Base-by-base conservation (phyloP, 1,140 invertebrate species). In the Hylyphantes graminicola region DNA sequence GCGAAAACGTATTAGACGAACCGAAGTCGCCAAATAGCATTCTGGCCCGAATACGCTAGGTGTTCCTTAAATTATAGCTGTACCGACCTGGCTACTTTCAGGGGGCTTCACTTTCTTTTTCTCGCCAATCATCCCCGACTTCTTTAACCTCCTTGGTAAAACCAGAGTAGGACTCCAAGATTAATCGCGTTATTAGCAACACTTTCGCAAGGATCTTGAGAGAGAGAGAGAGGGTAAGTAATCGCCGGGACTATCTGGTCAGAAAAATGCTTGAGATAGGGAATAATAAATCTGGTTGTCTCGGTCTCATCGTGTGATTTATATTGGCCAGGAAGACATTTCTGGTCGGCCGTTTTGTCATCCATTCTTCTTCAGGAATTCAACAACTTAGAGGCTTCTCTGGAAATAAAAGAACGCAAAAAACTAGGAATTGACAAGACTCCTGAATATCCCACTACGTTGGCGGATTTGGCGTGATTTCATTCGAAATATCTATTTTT, bases 181-280 rank as follows among this genome's bases (percentile, higher is more conserved):
- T 81, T 81, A 81, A 81, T 81, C 79, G 79, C 19, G 79, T 73
- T 81, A 81, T 81, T 81, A 81, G 79, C 79, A 81, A 73, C 79
- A 81, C 79, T 81, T 81, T 81, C 57, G 68, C 65, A 19, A 70
- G 21, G 54, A 67, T 35, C 76, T 54, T 12, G 68, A 81, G 79
- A 53, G 57, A 68, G 64, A 73, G 73, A 81, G 68, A 81, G 79
- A 53, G 57, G 79, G 64, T 81, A 81, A 81, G 67, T 73, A 81
- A 81, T 81, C 63, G 73, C 79, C 63, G 15, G 19, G 79, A 57
- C 79, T 81, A 81, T 81, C 79, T 81, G 79, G 79, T 81, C 79
- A 81, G 79, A 81, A 81, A 81, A 81, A 81, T 81, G 79, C 68
- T 73, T 35, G 17, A 81, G 79, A 81, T 70, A 73, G 54, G 73